phyloP scores from a whole-genome alignment of 2,888 invertebrate genomes.

The Brachynemurus nebulosus region DNA sequence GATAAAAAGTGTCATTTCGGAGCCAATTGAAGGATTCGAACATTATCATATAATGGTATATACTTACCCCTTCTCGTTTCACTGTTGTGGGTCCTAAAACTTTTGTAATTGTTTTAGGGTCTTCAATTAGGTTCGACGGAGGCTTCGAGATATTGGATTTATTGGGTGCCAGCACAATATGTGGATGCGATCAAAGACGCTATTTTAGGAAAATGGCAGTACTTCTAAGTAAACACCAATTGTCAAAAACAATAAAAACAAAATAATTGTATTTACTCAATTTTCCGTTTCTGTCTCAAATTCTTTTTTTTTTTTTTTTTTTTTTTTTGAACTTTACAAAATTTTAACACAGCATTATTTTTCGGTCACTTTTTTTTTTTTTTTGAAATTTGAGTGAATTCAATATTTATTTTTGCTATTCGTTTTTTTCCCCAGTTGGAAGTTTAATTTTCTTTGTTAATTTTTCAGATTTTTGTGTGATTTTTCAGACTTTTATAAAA shows the following conservation, averaged over 20 bases:
- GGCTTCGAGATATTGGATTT: slow-evolving; percentile 84
- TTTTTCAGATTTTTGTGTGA: neutral
- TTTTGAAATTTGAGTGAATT: neutral
- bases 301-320: neutral
- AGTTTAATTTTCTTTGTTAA: too few relatives aligned
- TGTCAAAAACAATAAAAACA: neutral
- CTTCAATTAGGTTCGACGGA: slow-evolving; percentile 84
- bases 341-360: neutral
- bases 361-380: neutral
- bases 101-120: slow-evolving; percentile 40
- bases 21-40: slow-evolving; percentile 77
- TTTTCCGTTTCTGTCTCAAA: neutral
- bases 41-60: slow-evolving; percentile 84
- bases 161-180: slow-evolving; percentile 89
- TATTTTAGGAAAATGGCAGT: slow-evolving; percentile 75
- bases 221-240: slow-evolving; percentile 37
- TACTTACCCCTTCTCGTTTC: slow-evolving; percentile 14
- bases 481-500: neutral
- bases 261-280: neutral
- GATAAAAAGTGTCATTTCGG: slow-evolving; percentile 66
- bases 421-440: too few relatives aligned
- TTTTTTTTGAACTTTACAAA: neutral
- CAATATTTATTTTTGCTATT: neutral
- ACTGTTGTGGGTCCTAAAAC: slow-evolving; percentile 1
- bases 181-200: slow-evolving; percentile 84